Conservation (phyloP, 1,140 invertebrate species). For the Heliconius melpomene region DNA sequence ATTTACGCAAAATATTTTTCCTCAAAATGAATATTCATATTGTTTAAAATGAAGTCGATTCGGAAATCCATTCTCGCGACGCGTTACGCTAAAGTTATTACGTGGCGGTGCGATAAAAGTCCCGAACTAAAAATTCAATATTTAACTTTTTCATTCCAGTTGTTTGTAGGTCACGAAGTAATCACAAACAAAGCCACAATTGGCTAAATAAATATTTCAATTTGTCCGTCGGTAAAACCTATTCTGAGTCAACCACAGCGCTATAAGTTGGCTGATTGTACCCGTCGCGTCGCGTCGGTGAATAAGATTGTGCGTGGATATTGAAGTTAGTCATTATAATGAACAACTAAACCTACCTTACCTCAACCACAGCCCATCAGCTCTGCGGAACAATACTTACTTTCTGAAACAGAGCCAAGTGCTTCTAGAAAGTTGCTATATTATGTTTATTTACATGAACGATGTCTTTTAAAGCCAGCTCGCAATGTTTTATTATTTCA, state of each 20-base stretch:
- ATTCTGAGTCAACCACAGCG: slow-evolving; percentile 7
- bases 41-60: slow-evolving; percentile 6
- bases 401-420: not conserved
- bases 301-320: slow-evolving; percentile 5
- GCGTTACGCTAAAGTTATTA: not conserved
- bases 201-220: slow-evolving; percentile 14
- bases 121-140: slow-evolving; percentile 6
- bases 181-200: slow-evolving; percentile 14
- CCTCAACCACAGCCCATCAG: not conserved
- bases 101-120: not conserved
- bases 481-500: not conserved
- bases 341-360: no score
- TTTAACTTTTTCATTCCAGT: slow-evolving; percentile 7
- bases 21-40: slow-evolving; percentile 13
- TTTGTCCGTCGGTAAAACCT: slow-evolving; percentile 12
- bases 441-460: not conserved
- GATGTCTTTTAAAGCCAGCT: not conserved
- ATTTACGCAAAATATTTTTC: not conserved
- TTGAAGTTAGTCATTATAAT: slow-evolving; percentile 4
- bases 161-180: slow-evolving; percentile 12
- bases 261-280: not conserved
- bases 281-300: not conserved
- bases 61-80: slow-evolving; percentile 5
- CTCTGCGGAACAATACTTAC: not conserved
- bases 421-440: not conserved